Percentiles rank a stretch among this genome's conserved stretches.
Conservation (phyloP, 2,113 vertebrate genomes). For the Trichechus manatus region DNA sequence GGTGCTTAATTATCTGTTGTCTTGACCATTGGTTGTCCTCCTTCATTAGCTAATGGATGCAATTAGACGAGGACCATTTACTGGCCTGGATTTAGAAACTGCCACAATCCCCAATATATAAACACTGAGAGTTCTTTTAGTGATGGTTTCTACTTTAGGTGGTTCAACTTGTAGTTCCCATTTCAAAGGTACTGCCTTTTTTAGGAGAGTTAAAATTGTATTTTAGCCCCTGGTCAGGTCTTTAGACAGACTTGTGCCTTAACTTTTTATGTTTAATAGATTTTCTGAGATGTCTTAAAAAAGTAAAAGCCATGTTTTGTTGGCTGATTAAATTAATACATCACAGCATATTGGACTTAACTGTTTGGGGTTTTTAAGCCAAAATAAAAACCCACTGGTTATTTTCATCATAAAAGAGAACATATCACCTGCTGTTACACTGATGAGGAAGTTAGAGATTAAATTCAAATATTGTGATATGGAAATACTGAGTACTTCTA, state of each 20-base stretch:
- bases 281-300: not conserved
- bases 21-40: constrained; percentile 65
- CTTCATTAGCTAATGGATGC: constrained; percentile 55
- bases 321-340: constrained; percentile 14
- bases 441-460: not conserved
- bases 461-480: not conserved
- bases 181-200: not conserved
- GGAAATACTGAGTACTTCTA: not conserved
- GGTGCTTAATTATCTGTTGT: constrained; percentile 74
- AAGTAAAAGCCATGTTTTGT: not conserved
- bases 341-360: not conserved
- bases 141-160: constrained; percentile 66
- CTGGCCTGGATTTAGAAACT: constrained; percentile 59
- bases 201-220: constrained; percentile 68
- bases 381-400: not conserved
- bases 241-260: constrained; percentile 44
- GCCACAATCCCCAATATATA: not conserved
- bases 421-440: not conserved
- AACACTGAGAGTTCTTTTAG: not conserved
- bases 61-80: constrained; percentile 61
- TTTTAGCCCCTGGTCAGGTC: constrained; percentile 58
- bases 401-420: constrained; percentile 1
- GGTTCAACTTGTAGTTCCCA: constrained; percentile 51
- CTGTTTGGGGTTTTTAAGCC: not conserved
- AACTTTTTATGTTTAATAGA: constrained; percentile 32